Evolutionary conservation across 2,888 invertebrate species (phyloP).

Genomic region (Linyphia triangularis): DNA sequence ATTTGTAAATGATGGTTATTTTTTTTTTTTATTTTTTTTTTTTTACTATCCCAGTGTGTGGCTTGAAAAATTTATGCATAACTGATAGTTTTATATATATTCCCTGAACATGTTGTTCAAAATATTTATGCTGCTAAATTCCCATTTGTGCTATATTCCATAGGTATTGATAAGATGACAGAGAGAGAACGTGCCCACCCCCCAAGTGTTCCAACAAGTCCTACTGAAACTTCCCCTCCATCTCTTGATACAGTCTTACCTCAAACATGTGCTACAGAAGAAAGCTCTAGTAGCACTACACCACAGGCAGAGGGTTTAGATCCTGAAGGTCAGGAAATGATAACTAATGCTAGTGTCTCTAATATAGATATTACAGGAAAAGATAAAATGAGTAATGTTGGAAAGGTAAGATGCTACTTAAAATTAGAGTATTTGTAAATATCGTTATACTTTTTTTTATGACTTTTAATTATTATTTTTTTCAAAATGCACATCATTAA

Average conservation of each 20-base stretch:
- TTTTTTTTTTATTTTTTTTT: no score
- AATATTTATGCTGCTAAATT: no score
- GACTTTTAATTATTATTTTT: not conserved
- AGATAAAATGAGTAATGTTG: conserved; percentile 15
- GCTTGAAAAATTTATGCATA: no score
- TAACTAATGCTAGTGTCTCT: conserved; percentile 9
- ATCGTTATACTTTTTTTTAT: not conserved
- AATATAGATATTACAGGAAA: not conserved
- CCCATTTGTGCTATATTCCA: no score
- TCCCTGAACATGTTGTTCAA: no score
- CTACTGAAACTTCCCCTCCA: conserved; percentile 63
- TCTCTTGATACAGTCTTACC: not conserved
- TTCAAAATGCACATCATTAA: not conserved
- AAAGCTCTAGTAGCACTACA: not conserved
- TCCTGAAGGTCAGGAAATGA: conserved; percentile 74
- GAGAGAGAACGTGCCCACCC: conserved; percentile 94
- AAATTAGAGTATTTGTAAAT: not conserved
- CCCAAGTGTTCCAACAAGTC: conserved; percentile 73
- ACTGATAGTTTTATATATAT: no score
- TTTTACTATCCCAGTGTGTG: no score
- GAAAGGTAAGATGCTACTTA: conserved; percentile 1
- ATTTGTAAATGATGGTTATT: no score
- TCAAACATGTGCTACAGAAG: not conserved
- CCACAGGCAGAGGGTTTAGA: conserved; percentile 48
- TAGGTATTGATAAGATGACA: conserved; percentile 93